Evolutionary conservation across 2,113 vertebrate species (phyloP), one percentile per base, ranked within the genome.

Genomic region (Ptyas mucosa): DNA sequence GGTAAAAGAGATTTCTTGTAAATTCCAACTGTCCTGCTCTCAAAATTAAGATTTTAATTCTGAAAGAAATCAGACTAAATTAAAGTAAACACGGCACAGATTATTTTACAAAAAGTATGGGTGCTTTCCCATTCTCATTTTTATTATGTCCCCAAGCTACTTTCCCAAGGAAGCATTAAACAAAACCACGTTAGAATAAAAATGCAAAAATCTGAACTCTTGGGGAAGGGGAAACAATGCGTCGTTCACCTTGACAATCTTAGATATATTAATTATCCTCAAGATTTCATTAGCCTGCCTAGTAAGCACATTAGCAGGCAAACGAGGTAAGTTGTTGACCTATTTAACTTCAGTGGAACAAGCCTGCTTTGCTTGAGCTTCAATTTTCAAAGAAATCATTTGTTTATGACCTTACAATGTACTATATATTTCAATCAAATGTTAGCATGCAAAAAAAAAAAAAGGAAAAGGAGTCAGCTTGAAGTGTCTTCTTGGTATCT

Each of bases 201-300:
- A 87, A 29, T 29, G 43, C 21, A 34, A 54, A 97, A 96, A 89
- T 89, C 93, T 85, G 23, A 89, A 93, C 91, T 91, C 92, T 95
- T 91, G 90, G 34, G 43, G 18, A 46, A 90, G 75, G 54, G 26
- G 1, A 85, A 96, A 96, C 94, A 93, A 96, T 95, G 91, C 55
- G 93, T 95, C 86, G 91, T 88, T 97, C 96, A 97, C 96, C 96
- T 95, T 96, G 95, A 96, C 96, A 97, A 97, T 95, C 93, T 96
- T 94, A 93, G 92, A 95, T 95, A 96, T 96, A 96, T 95, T 95
- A 95, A 95, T 97, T 95, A 93, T 95, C 97, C 96, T 96, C 94
- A 96, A 97, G 94, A 95, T 96, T 95, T 97, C 96, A 97, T 97
- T 97, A 97, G 96, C 81, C 96, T 96, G 95, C 96, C 95, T 91